phyloP scores from a whole-genome alignment of 2,888 invertebrate genomes.

The Agrotis segetum region DNA sequence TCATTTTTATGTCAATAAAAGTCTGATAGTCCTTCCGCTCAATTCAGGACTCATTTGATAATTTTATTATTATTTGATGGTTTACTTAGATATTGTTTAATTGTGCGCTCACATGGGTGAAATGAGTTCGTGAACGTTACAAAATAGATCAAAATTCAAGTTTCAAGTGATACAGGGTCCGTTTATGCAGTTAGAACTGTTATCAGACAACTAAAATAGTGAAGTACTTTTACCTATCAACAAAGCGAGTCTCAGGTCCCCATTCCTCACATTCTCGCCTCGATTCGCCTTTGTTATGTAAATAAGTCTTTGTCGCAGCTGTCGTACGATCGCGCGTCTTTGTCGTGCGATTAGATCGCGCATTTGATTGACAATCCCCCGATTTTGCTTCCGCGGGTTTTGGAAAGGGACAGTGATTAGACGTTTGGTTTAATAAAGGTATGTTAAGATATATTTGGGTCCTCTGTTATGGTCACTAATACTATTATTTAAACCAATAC shows the following conservation, averaged over 20 bases:
- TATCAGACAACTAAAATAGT: background rate
- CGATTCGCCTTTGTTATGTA: conserved; percentile 50
- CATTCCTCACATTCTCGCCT: conserved; percentile 24
- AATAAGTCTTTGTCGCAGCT: conserved; percentile 42
- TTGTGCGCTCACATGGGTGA: no score
- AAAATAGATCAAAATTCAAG: no score
- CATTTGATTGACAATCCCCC: conserved; percentile 34
- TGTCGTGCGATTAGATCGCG: conserved; percentile 34
- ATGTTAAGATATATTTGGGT: no score
- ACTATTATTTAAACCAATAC: no score
- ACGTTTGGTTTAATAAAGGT: conserved; percentile 3
- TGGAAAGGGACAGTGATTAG: conserved; percentile 26
- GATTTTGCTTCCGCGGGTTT: conserved; percentile 23
- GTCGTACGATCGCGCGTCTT: conserved; percentile 10
- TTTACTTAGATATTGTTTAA: no score
- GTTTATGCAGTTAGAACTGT: background rate
- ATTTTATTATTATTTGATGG: no score
- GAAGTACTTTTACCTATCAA: conserved; percentile 3
- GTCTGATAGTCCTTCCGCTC: no score
- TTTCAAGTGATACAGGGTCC: no score
- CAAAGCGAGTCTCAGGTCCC: conserved; percentile 6
- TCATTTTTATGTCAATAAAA: no score
- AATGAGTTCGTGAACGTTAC: no score
- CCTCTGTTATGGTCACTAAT: no score
- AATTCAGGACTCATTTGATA: no score